A percentile compares a stretch with the other conserved stretches of the same genome.
phyloP scores from a whole-genome alignment of 2,113 vertebrate species.

The Channa argus region DNA sequence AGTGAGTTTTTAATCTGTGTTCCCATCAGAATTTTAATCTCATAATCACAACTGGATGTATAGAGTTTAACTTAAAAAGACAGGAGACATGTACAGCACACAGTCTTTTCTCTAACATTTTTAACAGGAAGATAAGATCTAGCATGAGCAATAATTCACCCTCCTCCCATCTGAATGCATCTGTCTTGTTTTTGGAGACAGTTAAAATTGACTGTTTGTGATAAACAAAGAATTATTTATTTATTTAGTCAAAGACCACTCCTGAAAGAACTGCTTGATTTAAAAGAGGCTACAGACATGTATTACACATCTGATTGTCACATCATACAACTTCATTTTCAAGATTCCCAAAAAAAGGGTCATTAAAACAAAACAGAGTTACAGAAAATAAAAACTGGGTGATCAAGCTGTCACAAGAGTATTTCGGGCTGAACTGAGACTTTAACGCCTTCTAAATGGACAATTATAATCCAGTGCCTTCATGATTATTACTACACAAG shows the following conservation, averaged over 20 bases:
- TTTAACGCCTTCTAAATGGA: neutral
- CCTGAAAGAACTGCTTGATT: neutral
- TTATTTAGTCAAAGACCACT: neutral
- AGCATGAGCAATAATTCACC: neutral
- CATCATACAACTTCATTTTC: constrained; percentile 12
- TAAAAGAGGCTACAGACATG: constrained; percentile 11
- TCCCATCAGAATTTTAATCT: too few relatives aligned
- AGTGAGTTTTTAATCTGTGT: too few relatives aligned
- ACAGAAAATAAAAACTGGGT: neutral
- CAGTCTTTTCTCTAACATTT: neutral
- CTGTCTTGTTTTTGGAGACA: constrained; percentile 5
- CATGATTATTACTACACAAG: neutral
- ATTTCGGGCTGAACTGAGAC: neutral
- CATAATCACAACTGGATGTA: too few relatives aligned
- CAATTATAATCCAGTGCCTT: neutral
- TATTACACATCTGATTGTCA: constrained; percentile 55
- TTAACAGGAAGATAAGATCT: constrained; percentile 3
- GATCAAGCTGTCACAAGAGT: neutral
- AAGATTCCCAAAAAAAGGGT: neutral
- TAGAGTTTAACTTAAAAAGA: too few relatives aligned
- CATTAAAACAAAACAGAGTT: neutral
- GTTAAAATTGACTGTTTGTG: neutral
- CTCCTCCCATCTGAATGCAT: neutral
- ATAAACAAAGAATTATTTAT: neutral
- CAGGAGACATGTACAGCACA: neutral